Base-by-base conservation (phyloP, 2,888 invertebrate genomes). In the Notodonta dromedarius region DNA sequence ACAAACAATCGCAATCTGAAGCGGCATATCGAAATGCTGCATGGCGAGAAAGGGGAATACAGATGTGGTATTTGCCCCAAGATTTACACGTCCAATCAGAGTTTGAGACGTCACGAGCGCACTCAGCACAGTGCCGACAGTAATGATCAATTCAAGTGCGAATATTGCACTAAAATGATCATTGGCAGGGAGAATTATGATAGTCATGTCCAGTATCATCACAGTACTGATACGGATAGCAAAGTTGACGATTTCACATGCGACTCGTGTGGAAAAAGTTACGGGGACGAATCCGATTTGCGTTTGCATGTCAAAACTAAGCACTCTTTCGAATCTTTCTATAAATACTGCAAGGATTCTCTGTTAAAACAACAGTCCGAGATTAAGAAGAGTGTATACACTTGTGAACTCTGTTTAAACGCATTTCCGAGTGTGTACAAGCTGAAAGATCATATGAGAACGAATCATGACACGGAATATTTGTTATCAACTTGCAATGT, bases 41-140 rank as follows among this genome's bases (percentile, higher is more conserved):
- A 91, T 0, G 85, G 86, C 0, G 82, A 85, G 5, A 86, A 77
- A 46, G 84, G 73, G 0, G 84, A 86, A n/a, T 87, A 76, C 12
- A 80, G 67, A 56, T 91, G 91, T 44, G 80, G 81, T 11, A 69
- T 87, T 0, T 91, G 91, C 48, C 88, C 90, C 0, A 91, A 90
- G 77, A 80, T 85, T 0, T 91, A 90, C 62, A 85, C 86, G 0
- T 88, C 89, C 0, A 89, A 88, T 61, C 88, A 89, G 39, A 90
- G 89, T 60, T 68, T 91, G 2, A 71, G 80, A 55, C 70, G 89
- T 0, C 91, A 91, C 58, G 69, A 77, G 0, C 71, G 76, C 24
- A 82, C 83, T 0, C 67, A 76, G 0, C 89, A 90, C 46, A 78
- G 68, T 12, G 72, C 77, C 0, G 78, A 84, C 0, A 77, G 71